Percentiles rank a stretch among this genome's conserved stretches.
These are phyloP conservation scores for Galeopsomyia nigrocyanea DNA, from an alignment of 2,888 invertebrate species.

Conservation along the genomic window DNA sequence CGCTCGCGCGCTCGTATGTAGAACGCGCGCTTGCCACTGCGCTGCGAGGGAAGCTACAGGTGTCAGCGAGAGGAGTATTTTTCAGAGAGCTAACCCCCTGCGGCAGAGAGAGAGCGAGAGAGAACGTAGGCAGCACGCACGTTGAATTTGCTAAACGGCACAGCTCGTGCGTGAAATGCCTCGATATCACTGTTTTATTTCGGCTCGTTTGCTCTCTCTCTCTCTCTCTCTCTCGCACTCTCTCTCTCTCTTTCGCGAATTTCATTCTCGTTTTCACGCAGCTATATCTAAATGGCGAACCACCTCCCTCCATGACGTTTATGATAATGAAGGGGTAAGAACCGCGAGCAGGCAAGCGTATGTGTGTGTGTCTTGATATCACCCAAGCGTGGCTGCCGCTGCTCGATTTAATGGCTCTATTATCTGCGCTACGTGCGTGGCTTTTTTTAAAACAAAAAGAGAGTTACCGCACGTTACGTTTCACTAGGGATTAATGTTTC, in stretches of 20 bases:
- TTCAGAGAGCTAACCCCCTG: constrained; percentile 62
- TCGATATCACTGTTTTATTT: constrained; percentile 69
- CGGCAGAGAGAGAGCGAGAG: constrained; percentile 56
- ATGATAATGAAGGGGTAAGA: constrained; percentile 48
- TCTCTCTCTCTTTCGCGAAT: constrained; percentile 46
- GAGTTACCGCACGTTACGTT: no score
- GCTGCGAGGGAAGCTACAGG: constrained; percentile 64
- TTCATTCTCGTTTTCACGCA: constrained; percentile 57
- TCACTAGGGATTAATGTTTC: no score
- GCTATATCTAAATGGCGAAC: constrained; percentile 12
- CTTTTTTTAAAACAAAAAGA: constrained; percentile 35
- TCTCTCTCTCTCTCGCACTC: background rate
- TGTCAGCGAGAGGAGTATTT: constrained; percentile 68
- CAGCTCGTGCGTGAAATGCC: constrained; percentile 69
- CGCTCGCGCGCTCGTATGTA: constrained; percentile 27
- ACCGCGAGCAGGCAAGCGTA: constrained; percentile 1
- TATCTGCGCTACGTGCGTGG: constrained; percentile 28
- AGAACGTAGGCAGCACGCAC: constrained; percentile 65
- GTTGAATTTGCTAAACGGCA: constrained; percentile 69
- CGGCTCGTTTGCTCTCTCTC: constrained; percentile 59
- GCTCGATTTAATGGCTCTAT: constrained; percentile 46
- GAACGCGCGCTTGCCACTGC: constrained; percentile 24
- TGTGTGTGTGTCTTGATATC: constrained; percentile 13
- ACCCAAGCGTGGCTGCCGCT: constrained; percentile 6
- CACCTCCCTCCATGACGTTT: constrained; percentile 27